Percentiles rank a stretch among this genome's conserved stretches.
Conservation (phyloP, 2,113 vertebrate genomes). For the Cyphomyrus discorhynchus region DNA sequence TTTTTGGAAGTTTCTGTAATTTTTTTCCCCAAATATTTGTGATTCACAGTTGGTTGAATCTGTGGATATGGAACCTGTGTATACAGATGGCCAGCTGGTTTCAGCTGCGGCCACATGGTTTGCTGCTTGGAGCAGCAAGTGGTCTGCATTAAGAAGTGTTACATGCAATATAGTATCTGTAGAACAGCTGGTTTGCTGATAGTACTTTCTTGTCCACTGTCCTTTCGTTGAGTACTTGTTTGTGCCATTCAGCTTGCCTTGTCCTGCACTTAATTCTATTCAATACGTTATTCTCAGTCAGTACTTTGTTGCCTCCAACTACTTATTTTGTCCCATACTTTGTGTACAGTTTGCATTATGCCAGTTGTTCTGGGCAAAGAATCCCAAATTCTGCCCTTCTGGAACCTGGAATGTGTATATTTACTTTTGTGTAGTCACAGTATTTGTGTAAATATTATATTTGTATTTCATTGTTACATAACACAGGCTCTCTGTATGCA, state of each 20-base stretch:
- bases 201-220: background rate
- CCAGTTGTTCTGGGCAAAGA: background rate
- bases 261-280: background rate
- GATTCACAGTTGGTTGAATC: background rate
- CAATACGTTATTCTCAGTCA: background rate
- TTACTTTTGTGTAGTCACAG: background rate
- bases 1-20: background rate
- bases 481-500: background rate
- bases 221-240: background rate
- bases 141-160: background rate
- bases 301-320: background rate
- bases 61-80: background rate
- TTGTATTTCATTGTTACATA: background rate
- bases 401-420: background rate
- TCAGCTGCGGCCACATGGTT: background rate
- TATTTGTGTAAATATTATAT: background rate
- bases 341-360: background rate
- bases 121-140: background rate
- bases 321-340: too few relatives aligned
- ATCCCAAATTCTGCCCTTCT: background rate
- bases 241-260: background rate
- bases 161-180: background rate
- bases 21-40: background rate
- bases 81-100: background rate
- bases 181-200: background rate